Conservation (phyloP, 2,888 invertebrate species). For the Phymatocera aterrima region DNA sequence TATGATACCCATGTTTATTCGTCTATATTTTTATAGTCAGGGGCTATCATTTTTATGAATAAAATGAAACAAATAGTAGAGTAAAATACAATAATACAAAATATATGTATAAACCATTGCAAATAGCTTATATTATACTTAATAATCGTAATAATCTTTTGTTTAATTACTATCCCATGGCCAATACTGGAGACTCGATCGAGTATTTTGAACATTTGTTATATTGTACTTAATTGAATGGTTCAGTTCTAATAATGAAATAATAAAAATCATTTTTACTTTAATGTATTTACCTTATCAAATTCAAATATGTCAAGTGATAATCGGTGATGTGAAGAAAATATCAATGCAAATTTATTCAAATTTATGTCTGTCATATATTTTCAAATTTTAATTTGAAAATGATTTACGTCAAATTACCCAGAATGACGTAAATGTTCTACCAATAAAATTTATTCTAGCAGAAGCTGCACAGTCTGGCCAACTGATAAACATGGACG, state of each 20-base stretch:
- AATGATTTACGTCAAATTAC: background rate
- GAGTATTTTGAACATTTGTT: background rate
- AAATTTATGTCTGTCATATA: background rate
- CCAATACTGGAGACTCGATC: background rate
- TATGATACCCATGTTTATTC: too few relatives aligned
- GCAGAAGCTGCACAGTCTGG: background rate
- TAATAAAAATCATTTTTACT: conserved; percentile 32
- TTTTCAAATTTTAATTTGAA: conserved; percentile 3
- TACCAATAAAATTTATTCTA: background rate
- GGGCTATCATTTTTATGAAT: conserved; percentile 41
- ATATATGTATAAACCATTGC: background rate
- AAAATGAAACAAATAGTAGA: too few relatives aligned
- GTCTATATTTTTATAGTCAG: conserved; percentile 30
- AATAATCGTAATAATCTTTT: conserved; percentile 7
- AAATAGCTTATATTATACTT: conserved; percentile 19
- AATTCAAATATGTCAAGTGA: background rate
- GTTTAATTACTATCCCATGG: background rate
- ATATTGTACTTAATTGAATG: conserved; percentile 24
- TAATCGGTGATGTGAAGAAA: background rate
- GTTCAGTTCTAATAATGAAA: background rate
- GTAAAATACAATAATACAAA: too few relatives aligned
- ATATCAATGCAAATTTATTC: background rate
- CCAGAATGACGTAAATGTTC: background rate
- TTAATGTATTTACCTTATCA: background rate
- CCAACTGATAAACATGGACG: background rate